phyloP scores from a whole-genome alignment of 2,113 vertebrate genomes.

The Eulemur macaco region DNA sequence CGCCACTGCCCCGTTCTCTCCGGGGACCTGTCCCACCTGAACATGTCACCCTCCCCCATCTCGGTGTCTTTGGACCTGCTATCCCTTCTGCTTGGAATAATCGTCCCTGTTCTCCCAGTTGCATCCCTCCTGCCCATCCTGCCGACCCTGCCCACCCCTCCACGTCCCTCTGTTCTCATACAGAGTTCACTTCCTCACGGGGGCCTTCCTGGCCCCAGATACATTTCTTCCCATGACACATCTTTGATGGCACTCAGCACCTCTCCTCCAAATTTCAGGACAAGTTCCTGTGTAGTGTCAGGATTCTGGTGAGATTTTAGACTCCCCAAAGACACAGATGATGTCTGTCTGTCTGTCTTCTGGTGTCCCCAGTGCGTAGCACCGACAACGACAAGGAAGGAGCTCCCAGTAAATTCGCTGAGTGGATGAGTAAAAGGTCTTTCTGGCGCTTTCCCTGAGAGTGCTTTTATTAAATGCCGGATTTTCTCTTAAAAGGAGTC shows the following conservation, averaged over 20 bases:
- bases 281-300: not conserved
- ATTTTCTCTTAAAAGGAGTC: not conserved
- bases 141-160: not conserved
- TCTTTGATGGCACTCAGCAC: not conserved
- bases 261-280: not conserved
- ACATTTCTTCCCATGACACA: fast-evolving
- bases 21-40: not conserved
- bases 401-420: not conserved
- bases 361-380: not conserved
- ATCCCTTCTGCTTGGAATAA: not conserved
- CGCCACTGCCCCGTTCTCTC: fast-evolving
- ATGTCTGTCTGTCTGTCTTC: not conserved
- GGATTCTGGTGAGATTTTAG: not conserved
- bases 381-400: not conserved
- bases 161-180: not conserved
- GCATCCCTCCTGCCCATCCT: not conserved
- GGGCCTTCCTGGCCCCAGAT: not conserved
- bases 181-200: not conserved
- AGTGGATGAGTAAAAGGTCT: not conserved
- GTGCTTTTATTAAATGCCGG: not conserved
- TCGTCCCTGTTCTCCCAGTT: too few relatives aligned
- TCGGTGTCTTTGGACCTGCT: not conserved
- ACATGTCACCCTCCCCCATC: not conserved
- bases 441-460: not conserved
- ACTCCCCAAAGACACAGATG: not conserved